Conservation (phyloP, 2,888 invertebrate genomes). For the Leucophenga maculata region DNA sequence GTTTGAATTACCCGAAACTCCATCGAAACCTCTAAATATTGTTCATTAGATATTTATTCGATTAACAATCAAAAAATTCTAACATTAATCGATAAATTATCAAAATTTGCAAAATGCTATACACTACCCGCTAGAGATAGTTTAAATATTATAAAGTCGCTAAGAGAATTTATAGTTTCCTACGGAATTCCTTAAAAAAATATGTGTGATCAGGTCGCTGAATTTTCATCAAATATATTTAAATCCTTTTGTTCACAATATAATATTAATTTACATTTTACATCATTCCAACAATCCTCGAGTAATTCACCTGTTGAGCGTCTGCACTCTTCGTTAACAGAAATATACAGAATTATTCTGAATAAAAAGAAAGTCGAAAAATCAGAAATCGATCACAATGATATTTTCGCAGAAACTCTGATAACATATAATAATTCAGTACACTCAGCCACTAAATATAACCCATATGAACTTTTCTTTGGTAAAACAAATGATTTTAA, state of each 20-base stretch:
- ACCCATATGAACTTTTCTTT: no score
- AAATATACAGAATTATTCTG: no score
- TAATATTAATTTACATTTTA: constrained; percentile 24
- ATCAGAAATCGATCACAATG: no score
- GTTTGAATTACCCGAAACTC: constrained; percentile 30
- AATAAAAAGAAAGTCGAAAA: no score
- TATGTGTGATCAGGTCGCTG: constrained; percentile 27
- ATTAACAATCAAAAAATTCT: constrained; percentile 25
- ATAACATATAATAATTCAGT: no score
- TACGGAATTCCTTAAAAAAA: constrained; percentile 29
- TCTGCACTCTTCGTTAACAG: no score
- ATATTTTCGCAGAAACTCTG: no score
- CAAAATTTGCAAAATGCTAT: constrained; percentile 31
- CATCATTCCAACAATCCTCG: constrained; percentile 19
- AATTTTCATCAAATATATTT: constrained; percentile 28
- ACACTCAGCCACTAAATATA: no score
- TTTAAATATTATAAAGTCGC: constrained; percentile 15
- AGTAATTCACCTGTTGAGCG: constrained; percentile 34
- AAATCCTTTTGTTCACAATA: constrained; percentile 31
- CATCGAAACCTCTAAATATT: constrained; percentile 30
- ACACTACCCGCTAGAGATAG: constrained; percentile 26
- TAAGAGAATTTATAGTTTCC: constrained; percentile 29
- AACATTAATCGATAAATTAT: constrained; percentile 35
- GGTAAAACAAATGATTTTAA: no score
- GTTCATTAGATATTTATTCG: constrained; percentile 31